phyloP scores from a whole-genome alignment of 1,140 invertebrate genomes.

The Megathymus violae region DNA sequence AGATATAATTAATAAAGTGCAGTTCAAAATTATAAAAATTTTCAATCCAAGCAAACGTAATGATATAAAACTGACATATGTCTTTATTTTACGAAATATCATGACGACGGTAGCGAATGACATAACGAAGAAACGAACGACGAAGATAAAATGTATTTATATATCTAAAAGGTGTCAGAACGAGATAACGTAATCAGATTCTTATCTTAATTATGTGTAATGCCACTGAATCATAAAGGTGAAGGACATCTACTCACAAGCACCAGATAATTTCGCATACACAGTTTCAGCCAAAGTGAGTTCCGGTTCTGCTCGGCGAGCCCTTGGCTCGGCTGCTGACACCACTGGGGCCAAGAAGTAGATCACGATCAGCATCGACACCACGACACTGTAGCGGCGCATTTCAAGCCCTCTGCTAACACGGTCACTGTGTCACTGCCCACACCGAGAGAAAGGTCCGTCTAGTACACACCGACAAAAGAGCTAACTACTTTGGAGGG shows the following conservation, averaged over 20 bases:
- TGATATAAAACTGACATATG: too few species aligned
- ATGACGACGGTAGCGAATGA: too few species aligned
- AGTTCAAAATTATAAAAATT: too few species aligned
- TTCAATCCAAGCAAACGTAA: too few species aligned
- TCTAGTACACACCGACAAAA: slow-evolving; percentile 46
- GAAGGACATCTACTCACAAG: slow-evolving; percentile 69
- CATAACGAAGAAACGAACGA: too few species aligned
- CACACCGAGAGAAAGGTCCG: slow-evolving; percentile 72
- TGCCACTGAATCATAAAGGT: slow-evolving; percentile 33
- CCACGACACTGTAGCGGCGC: slow-evolving; percentile 53
- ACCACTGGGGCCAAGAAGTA: slow-evolving; percentile 33
- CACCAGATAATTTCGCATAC: slow-evolving; percentile 70
- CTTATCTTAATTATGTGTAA: slow-evolving; percentile 1
- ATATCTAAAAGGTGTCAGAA: not conserved
- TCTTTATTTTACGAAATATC: too few species aligned
- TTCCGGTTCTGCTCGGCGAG: slow-evolving; percentile 43
- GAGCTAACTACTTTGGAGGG: slow-evolving; percentile 54
- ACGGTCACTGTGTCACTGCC: slow-evolving; percentile 78
- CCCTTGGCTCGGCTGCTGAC: slow-evolving; percentile 35
- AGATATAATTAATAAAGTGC: too few species aligned
- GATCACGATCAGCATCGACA: slow-evolving; percentile 51
- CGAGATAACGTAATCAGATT: slow-evolving; percentile 1
- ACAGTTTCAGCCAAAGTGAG: slow-evolving; percentile 72
- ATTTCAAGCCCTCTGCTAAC: slow-evolving; percentile 69
- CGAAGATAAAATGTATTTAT: too few species aligned